A percentile compares a stretch with the other conserved stretches of the same genome.
These are phyloP conservation scores for Drosophila micromelanica DNA, from an alignment of 1,140 invertebrate genomes.

Conservation along the genomic window DNA sequence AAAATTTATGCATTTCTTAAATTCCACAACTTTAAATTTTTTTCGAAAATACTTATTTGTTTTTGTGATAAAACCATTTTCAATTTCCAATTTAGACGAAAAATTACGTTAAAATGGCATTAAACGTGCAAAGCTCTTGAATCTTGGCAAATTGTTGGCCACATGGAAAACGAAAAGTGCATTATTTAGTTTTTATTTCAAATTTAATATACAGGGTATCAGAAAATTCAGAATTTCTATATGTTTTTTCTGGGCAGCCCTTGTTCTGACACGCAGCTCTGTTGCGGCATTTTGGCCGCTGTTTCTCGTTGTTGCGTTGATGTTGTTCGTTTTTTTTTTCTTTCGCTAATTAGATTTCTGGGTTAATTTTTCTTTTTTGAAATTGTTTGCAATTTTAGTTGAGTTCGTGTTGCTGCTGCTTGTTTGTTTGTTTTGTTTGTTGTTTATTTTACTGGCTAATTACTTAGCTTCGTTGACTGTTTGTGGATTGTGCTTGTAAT, in stretches of 20 bases:
- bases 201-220: background rate
- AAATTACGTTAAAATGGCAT: no score
- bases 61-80: no score
- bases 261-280: constrained; percentile 3
- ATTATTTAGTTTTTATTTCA: no score
- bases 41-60: no score
- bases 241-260: constrained; percentile 24
- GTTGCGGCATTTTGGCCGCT: constrained; percentile 16
- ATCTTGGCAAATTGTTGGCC: no score
- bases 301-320: constrained; percentile 20
- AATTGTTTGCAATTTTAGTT: constrained; percentile 53
- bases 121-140: no score
- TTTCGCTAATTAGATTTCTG: constrained; percentile 80
- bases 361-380: constrained; percentile 63
- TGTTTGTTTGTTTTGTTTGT: constrained; percentile 38
- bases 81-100: no score
- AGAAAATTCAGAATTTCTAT: constrained; percentile 2
- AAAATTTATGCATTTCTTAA: no score
- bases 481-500: constrained; percentile 15
- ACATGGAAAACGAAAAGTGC: no score
- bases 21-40: no score
- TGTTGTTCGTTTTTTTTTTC: constrained; percentile 40
- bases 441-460: constrained; percentile 71
- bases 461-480: constrained; percentile 31
- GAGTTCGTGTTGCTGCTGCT: constrained; percentile 13